Evolutionary conservation across 2,113 vertebrate genomes (phyloP).

Genomic region (Lepisosteus osseus): DNA sequence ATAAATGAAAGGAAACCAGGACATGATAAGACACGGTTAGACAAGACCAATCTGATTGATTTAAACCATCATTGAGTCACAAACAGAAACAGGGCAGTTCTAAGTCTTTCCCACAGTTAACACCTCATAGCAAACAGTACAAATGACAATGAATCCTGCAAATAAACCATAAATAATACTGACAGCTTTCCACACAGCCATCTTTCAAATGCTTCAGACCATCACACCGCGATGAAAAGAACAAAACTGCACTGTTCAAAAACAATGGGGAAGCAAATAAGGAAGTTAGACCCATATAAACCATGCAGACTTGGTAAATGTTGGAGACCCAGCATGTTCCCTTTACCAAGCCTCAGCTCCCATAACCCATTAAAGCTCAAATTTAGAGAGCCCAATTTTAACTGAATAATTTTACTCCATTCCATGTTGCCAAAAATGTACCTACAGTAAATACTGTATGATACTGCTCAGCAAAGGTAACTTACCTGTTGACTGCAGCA

Average conservation of each 20-base stretch:
- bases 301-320: not conserved
- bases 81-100: not conserved
- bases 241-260: not conserved
- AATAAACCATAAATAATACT: conserved; percentile 1
- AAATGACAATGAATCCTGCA: conserved; percentile 6
- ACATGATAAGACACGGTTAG: no score
- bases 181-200: conserved; percentile 18
- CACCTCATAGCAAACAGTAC: conserved; percentile 4
- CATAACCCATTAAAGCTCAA: not conserved
- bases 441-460: no score
- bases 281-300: not conserved
- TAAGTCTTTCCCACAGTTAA: not conserved
- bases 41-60: no score
- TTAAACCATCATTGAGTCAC: not conserved
- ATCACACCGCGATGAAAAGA: conserved; percentile 5
- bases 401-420: no score
- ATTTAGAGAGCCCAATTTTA: no score
- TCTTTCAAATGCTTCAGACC: not conserved
- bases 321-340: not conserved
- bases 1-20: no score
- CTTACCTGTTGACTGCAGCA: no score
- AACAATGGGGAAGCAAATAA: not conserved
- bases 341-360: not conserved
- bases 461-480: no score
- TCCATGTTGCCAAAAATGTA: no score